Percentiles rank a stretch among this genome's conserved stretches.
phyloP scores from a whole-genome alignment of 2,113 vertebrate species.

The Dipodomys stephensi region DNA sequence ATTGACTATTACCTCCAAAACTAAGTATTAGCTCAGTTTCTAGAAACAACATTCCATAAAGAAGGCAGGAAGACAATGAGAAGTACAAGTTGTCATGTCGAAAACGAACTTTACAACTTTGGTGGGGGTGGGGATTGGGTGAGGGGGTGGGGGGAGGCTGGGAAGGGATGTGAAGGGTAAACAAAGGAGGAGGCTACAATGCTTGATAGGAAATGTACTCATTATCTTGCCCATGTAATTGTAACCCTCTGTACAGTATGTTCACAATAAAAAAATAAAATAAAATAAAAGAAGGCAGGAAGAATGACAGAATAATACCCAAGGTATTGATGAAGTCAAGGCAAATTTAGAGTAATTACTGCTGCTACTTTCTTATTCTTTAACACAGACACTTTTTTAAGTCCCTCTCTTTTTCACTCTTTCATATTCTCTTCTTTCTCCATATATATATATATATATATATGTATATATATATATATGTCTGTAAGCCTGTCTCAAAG shows the following conservation, averaged over 20 bases:
- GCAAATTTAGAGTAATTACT: background rate
- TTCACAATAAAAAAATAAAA: too few species aligned
- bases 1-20: background rate
- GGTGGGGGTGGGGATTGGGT: too few species aligned
- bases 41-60: slow-evolving; percentile 10
- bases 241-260: too few species aligned
- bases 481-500: slow-evolving; percentile 14
- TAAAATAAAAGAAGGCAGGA: background rate
- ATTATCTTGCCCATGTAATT: too few species aligned
- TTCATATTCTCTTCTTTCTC: slow-evolving; percentile 5
- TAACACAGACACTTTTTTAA: background rate
- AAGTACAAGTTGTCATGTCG: too few species aligned
- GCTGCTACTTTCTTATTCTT: background rate
- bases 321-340: background rate
- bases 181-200: too few species aligned
- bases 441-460: background rate
- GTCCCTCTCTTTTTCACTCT: background rate
- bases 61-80: background rate
- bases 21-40: slow-evolving; percentile 20
- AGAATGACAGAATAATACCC: background rate
- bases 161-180: too few species aligned
- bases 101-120: too few species aligned
- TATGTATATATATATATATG: background rate
- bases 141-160: too few species aligned
- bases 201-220: too few species aligned